phyloP scores from a whole-genome alignment of 2,888 invertebrate species.

The Nebria salina region DNA sequence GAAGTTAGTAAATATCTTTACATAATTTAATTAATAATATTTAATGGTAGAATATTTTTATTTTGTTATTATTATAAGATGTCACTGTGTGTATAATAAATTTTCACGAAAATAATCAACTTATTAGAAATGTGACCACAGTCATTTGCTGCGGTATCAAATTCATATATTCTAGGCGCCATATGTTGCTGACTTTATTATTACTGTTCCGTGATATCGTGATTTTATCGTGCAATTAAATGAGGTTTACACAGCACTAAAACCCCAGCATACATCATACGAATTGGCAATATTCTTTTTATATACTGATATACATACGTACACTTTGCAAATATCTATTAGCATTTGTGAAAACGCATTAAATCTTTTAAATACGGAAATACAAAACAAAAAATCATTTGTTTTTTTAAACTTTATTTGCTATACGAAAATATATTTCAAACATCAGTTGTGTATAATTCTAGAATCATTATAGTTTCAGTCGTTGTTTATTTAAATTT shows the following conservation, averaged over 20 bases:
- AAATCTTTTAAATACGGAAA: conserved; percentile 4
- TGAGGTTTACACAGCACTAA: conserved; percentile 28
- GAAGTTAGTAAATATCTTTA: too few species aligned
- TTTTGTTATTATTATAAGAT: too few species aligned
- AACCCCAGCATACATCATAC: conserved; percentile 18
- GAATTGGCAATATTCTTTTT: background rate
- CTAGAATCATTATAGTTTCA: too few species aligned
- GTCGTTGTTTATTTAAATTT: too few species aligned
- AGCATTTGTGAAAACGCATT: conserved; percentile 14
- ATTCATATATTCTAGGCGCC: conserved; percentile 21
- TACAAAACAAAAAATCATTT: background rate
- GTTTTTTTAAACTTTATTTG: background rate
- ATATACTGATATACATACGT: background rate
- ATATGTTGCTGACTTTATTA: conserved; percentile 12
- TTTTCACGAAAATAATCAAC: background rate
- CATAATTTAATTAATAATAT: too few species aligned
- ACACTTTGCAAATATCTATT: conserved; percentile 25
- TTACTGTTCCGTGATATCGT: conserved; percentile 4
- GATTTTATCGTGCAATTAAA: conserved; percentile 30
- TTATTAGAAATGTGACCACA: background rate
- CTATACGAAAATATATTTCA: too few species aligned
- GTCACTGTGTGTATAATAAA: background rate
- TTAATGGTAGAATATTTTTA: too few species aligned
- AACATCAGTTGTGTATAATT: too few species aligned
- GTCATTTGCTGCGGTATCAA: background rate